Conservation (phyloP, 2,888 invertebrate species). For the Napeogenes sylphis region DNA sequence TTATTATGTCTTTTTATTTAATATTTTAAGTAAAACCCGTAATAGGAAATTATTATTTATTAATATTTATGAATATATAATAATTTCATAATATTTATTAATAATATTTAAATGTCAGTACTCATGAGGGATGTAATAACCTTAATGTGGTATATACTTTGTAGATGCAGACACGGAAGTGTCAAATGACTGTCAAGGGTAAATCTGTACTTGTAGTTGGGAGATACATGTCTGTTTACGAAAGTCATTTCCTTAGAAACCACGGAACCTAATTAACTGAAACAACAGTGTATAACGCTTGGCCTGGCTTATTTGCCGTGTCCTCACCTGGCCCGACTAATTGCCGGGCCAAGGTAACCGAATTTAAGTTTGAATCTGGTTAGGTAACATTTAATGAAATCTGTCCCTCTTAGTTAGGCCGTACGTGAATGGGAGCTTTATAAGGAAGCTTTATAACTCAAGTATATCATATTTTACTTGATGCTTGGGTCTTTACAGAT, state of each 20-base stretch:
- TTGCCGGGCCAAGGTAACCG: conserved; percentile 60
- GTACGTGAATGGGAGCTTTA: conserved; percentile 34
- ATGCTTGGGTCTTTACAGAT: conserved; percentile 12
- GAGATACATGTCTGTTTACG: conserved; percentile 12
- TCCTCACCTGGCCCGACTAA: conserved; percentile 60
- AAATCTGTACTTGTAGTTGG: neutral
- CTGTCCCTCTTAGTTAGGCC: conserved; percentile 58
- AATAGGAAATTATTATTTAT: too few species aligned
- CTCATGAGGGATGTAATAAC: too few species aligned
- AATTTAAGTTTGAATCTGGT: conserved; percentile 69
- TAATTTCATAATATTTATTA: too few species aligned
- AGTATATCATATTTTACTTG: conserved; percentile 19
- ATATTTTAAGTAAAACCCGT: too few species aligned
- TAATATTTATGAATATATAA: too few species aligned
- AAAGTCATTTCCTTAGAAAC: conserved; percentile 26
- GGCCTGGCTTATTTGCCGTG: conserved; percentile 46
- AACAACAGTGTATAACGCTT: conserved; percentile 30
- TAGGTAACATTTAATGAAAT: conserved; percentile 68
- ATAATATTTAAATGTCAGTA: too few species aligned
- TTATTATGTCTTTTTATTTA: too few species aligned
- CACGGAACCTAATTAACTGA: conserved; percentile 29
- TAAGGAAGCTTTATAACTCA: conserved; percentile 24
- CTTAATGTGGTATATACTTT: too few species aligned
- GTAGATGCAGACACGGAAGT: neutral
- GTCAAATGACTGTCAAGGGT: neutral